Conservation (phyloP, 2,113 vertebrate genomes). For the Scomber scombrus region DNA sequence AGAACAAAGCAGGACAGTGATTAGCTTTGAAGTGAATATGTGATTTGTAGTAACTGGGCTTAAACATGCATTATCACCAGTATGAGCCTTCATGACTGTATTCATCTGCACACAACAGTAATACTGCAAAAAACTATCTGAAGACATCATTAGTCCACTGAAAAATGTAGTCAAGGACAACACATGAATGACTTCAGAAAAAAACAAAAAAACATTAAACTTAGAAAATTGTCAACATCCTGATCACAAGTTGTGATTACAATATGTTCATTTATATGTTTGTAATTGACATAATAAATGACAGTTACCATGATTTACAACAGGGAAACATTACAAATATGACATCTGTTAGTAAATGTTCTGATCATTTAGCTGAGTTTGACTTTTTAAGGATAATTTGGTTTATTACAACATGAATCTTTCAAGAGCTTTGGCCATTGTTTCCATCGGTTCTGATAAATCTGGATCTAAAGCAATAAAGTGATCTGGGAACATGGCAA, state of each 20-base stretch:
- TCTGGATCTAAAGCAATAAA: too few species aligned
- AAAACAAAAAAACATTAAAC: slow-evolving; percentile 13
- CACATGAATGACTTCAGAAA: not conserved
- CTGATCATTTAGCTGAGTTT: not conserved
- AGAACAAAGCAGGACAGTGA: too few species aligned
- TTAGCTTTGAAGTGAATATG: not conserved
- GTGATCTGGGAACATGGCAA: not conserved
- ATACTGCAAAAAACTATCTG: not conserved
- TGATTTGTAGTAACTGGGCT: not conserved
- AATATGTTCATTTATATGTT: not conserved
- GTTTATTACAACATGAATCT: not conserved
- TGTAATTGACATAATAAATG: slow-evolving; percentile 3
- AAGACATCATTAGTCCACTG: not conserved
- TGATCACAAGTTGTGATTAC: not conserved
- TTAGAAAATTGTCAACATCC: too few species aligned
- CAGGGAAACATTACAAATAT: slow-evolving; percentile 36
- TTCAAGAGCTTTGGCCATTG: not conserved
- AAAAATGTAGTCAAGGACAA: not conserved
- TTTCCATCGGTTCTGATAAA: too few species aligned
- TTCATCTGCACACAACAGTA: not conserved
- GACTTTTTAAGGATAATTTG: slow-evolving; percentile 3
- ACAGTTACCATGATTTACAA: slow-evolving; percentile 30
- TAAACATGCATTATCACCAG: not conserved
- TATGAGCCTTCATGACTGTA: not conserved
- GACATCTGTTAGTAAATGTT: slow-evolving; percentile 16